Evolutionary conservation across 2,797 vertebrate genomes (phyloP).

Genomic region (Helostoma temminkii): DNA sequence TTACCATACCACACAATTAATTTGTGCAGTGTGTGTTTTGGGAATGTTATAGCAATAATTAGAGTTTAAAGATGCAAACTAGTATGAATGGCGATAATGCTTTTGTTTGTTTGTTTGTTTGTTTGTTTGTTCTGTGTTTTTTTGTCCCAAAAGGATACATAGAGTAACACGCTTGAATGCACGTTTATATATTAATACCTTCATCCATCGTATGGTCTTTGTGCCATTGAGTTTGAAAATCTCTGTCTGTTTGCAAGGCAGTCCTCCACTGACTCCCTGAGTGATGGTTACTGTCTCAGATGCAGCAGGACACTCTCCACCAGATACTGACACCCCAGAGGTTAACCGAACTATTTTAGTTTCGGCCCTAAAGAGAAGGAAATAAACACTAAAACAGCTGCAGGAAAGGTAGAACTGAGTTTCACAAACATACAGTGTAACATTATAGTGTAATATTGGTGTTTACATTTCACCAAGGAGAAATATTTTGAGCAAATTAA

Average conservation of each 20-base stretch:
- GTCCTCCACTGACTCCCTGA: rapidly evolving
- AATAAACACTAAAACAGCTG: not conserved
- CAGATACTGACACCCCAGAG: conserved; percentile 60
- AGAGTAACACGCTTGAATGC: too few relatives aligned
- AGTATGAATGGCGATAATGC: too few relatives aligned
- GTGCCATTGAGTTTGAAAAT: conserved; percentile 44
- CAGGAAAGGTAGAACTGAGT: not conserved
- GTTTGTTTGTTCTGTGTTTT: too few relatives aligned
- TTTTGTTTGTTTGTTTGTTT: too few relatives aligned
- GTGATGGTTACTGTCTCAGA: conserved; percentile 5
- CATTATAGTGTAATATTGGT: too few relatives aligned
- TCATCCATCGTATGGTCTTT: conserved; percentile 63
- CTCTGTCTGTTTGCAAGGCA: conserved; percentile 67
- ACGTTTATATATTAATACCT: conserved; percentile 50
- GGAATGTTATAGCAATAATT: not conserved
- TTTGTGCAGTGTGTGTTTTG: not conserved
- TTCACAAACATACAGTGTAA: too few relatives aligned
- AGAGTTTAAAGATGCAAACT: too few relatives aligned
- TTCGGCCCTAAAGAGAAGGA: conserved; percentile 26
- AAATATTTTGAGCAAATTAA: too few relatives aligned
- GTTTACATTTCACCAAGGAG: too few relatives aligned
- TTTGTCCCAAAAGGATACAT: too few relatives aligned
- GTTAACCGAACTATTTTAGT: not conserved
- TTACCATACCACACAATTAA: too few relatives aligned
- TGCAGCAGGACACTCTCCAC: conserved; percentile 54